Evolutionary conservation across 2,113 vertebrate species (phyloP), one percentile per base, ranked within the genome.

Genomic region (Elephas maximus): DNA sequence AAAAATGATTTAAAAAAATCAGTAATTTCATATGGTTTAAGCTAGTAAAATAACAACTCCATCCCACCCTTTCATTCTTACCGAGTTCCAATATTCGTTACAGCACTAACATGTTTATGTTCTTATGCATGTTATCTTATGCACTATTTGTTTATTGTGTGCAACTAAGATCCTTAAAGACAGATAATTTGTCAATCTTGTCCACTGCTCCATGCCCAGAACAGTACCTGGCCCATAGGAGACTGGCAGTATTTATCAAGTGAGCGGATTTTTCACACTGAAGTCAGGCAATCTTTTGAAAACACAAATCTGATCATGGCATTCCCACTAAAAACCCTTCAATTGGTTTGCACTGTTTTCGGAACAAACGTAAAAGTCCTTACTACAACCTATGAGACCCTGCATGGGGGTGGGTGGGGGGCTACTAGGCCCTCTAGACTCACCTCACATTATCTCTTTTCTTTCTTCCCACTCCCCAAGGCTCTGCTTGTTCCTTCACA

Each of bases 1-100:
- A 41, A 51, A 76, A 74, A 71, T 8, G 24, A 77, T 62, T 60
- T 44, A n/a, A 65, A 88, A 82, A 74, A 12, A 69, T 57, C 15
- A 62, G 45, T 48, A 37, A 53, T 77, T 95, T 96, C 51, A 80
- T 45, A 85, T 24, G 45, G 44, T 20, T 87, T 65, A 93, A 48
- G 17, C 48, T 91, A 67, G 81, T 90, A 62, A 93, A 88, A 88
- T 18, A 80, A 63, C 44, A 91, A 24, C 24, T 26, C 48, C 48
- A 48, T 10, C 37, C 20, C 24, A 60, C 26, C 5, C 63, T 88
- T 69, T 89, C 37, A 80, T 53, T 89, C 57, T 94, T 30, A 28
- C 2, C 28, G 23, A 20, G 15, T 80, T 88, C 51, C n/a, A 74
- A 3, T 26, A 65, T 79, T 77, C 45, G 48, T 48, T 48, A 48